phyloP scores from a whole-genome alignment of 2,797 vertebrate genomes.

The Heterohyrax brucei region DNA sequence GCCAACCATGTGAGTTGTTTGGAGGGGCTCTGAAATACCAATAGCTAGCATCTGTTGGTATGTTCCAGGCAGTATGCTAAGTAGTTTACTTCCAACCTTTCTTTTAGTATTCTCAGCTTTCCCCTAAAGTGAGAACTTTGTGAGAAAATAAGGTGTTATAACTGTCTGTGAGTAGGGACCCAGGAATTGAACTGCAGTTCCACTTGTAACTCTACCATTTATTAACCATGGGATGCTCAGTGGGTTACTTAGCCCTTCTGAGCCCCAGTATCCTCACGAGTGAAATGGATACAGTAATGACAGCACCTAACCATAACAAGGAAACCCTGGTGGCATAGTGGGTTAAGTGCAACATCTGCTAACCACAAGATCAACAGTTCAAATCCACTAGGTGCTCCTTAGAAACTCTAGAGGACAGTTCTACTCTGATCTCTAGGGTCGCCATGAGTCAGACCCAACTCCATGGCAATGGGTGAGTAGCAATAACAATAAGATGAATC shows the following conservation, averaged over 20 bases:
- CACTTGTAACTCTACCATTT: background rate
- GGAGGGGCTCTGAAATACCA: background rate
- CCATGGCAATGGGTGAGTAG: too few species aligned
- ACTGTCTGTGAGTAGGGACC: background rate
- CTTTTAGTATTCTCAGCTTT: background rate
- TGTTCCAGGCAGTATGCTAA: background rate
- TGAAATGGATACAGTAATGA: background rate
- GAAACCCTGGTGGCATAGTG: too few species aligned
- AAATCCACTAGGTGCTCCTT: too few species aligned
- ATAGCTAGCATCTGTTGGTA: background rate
- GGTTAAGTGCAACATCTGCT: too few species aligned
- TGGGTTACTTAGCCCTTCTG: background rate
- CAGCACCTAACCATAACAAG: background rate
- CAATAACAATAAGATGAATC: background rate
- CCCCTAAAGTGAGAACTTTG: background rate
- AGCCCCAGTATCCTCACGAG: background rate
- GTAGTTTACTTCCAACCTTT: background rate
- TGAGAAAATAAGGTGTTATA: background rate
- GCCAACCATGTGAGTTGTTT: too few species aligned
- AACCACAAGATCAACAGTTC: too few species aligned
- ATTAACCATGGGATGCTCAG: background rate
- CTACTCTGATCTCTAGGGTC: too few species aligned
- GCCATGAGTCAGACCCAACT: too few species aligned
- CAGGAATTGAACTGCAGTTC: background rate
- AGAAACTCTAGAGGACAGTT: too few species aligned